These are phyloP conservation scores for Seladonia tumulorum DNA, from an alignment of 2,888 invertebrate genomes.

Conservation along the genomic window DNA sequence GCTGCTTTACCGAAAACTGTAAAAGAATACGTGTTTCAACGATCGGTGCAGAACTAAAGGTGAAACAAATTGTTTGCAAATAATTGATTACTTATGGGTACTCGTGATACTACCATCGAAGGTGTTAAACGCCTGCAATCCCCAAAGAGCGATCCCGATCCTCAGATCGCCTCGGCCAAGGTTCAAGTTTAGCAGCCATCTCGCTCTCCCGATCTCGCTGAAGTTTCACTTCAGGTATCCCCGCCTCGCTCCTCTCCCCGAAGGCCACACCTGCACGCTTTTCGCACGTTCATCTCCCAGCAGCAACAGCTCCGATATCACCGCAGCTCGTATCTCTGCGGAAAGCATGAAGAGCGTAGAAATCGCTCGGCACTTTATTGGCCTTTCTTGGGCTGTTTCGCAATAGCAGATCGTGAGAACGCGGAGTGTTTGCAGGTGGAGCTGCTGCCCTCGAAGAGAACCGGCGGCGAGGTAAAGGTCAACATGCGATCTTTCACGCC, in stretches of 20 bases:
- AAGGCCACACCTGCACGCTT: not conserved
- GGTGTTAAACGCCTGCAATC: not conserved
- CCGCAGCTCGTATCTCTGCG: not conserved
- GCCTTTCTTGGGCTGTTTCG: constrained; percentile 64
- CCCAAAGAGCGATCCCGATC: not conserved
- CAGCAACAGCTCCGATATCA: not conserved
- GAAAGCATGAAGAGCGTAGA: not conserved
- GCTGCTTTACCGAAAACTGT: too few species aligned
- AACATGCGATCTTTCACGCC: constrained; percentile 82
- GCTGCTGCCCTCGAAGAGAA: constrained; percentile 74
- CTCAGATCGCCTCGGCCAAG: not conserved
- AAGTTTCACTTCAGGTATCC: not conserved
- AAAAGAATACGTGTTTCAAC: too few species aligned
- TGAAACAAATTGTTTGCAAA: too few species aligned
- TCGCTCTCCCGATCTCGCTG: not conserved
- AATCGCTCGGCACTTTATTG: constrained; percentile 43
- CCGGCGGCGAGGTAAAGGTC: constrained; percentile 75
- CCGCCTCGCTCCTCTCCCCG: not conserved
- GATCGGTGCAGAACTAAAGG: too few species aligned
- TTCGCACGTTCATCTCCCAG: not conserved
- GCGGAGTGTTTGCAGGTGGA: constrained; percentile 73
- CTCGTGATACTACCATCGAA: not conserved
- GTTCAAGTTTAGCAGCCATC: constrained; percentile 9
- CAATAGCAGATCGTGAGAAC: constrained; percentile 69
- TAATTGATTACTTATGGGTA: too few species aligned